Conservation (phyloP, 2,797 vertebrate species). For the Melopsittacus undulatus region DNA sequence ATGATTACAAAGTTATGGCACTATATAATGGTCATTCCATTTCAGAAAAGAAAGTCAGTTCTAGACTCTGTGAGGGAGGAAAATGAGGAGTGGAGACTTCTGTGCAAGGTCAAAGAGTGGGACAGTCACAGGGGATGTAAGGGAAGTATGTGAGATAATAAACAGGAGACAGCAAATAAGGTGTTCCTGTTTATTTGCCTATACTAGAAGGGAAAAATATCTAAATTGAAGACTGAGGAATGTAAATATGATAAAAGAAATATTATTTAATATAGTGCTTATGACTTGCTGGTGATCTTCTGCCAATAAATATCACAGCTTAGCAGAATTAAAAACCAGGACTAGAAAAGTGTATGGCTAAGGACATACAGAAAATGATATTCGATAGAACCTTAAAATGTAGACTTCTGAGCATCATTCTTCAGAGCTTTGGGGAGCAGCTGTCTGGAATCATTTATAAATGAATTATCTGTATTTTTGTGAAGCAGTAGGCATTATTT, state of each 20-base stretch:
- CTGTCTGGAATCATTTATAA: not conserved
- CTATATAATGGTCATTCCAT: not conserved
- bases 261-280: not conserved
- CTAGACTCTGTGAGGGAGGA: not conserved
- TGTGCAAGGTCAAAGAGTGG: not conserved
- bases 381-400: not conserved
- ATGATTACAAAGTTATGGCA: not conserved
- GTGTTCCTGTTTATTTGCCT: not conserved
- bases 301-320: not conserved
- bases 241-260: not conserved
- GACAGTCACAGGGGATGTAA: not conserved
- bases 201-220: not conserved
- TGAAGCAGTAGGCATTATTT: not conserved
- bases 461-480: not conserved
- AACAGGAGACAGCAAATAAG: not conserved
- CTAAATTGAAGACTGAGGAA: not conserved
- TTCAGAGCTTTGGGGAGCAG: not conserved
- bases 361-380: not conserved
- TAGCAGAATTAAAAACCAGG: not conserved
- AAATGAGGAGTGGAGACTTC: not conserved
- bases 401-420: not conserved
- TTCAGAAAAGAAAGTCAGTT: not conserved
- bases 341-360: not conserved
- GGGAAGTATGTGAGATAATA: not conserved
- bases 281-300: not conserved